Evolutionary conservation across 2,797 vertebrate genomes (phyloP).

Genomic region (Trachops cirrhosus): DNA sequence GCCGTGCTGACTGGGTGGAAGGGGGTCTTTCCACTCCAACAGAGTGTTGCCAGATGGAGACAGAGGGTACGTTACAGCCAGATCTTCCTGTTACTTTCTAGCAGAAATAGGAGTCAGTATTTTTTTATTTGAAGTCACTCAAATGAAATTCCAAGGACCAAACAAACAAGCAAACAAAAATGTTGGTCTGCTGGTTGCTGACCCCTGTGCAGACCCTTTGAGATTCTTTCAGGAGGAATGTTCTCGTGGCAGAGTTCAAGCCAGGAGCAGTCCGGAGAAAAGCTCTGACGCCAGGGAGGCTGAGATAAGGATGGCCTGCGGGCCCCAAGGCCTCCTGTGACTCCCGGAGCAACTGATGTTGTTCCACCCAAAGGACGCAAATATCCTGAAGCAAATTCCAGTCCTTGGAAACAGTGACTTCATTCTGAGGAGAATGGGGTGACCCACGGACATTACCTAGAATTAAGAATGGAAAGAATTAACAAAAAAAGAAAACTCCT

Average conservation of each 20-base stretch:
- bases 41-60: not conserved
- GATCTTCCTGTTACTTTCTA: not conserved
- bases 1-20: accelerated
- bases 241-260: not conserved
- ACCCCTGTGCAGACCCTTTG: not conserved
- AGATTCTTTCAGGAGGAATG: not conserved
- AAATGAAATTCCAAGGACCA: not conserved
- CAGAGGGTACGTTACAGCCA: not conserved
- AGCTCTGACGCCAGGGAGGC: not conserved
- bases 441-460: not conserved
- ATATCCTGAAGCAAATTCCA: not conserved
- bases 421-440: not conserved
- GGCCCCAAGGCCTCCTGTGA: not conserved
- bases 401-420: not conserved
- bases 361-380: not conserved
- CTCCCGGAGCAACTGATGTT: not conserved
- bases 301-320: not conserved
- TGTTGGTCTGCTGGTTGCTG: not conserved
- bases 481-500: accelerated
- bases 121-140: not conserved
- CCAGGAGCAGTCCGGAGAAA: not conserved
- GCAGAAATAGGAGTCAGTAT: not conserved
- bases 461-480: not conserved
- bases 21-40: not conserved
- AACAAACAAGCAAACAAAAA: not conserved